These are phyloP conservation scores for Odontamblyopus lacepedii DNA, from an alignment of 2,797 vertebrate genomes.

Conservation along the genomic window DNA sequence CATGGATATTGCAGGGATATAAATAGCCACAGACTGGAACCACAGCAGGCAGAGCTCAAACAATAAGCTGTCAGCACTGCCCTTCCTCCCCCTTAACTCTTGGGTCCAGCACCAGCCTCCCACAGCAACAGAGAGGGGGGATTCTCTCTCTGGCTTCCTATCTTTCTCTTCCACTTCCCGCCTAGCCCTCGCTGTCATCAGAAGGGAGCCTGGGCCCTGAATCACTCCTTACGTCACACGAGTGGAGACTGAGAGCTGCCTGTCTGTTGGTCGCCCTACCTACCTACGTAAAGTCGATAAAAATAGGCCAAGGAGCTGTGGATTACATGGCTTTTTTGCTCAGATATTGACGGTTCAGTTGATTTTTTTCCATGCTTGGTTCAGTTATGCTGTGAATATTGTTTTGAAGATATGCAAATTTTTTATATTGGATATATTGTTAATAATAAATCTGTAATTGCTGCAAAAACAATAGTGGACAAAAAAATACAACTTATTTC, in stretches of 20 bases:
- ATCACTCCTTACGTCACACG: conserved; percentile 54
- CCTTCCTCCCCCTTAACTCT: conserved; percentile 61
- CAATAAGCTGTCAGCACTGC: conserved; percentile 65
- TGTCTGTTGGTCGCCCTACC: conserved; percentile 30
- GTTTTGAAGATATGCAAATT: background rate
- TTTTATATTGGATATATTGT: background rate
- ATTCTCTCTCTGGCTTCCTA: conserved; percentile 56
- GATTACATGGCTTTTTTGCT: conserved; percentile 18
- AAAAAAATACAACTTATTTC: too few species aligned
- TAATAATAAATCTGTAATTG: background rate
- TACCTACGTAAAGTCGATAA: conserved; percentile 32
- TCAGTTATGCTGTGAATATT: background rate
- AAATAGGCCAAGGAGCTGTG: conserved; percentile 25
- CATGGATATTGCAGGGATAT: conserved; percentile 70
- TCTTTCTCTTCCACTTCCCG: conserved; percentile 71
- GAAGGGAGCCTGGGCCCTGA: conserved; percentile 31
- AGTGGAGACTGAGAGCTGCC: conserved; percentile 18
- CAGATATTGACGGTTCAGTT: conserved; percentile 26
- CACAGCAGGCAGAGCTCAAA: conserved; percentile 63
- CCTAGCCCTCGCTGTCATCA: conserved; percentile 46
- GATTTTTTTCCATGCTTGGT: background rate
- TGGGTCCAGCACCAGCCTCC: conserved; percentile 54
- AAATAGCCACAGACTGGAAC: conserved; percentile 70
- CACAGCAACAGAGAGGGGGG: conserved; percentile 21
- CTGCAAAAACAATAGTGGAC: too few species aligned